phyloP scores from a whole-genome alignment of 2,113 vertebrate species.

The Hipposideros armiger region DNA sequence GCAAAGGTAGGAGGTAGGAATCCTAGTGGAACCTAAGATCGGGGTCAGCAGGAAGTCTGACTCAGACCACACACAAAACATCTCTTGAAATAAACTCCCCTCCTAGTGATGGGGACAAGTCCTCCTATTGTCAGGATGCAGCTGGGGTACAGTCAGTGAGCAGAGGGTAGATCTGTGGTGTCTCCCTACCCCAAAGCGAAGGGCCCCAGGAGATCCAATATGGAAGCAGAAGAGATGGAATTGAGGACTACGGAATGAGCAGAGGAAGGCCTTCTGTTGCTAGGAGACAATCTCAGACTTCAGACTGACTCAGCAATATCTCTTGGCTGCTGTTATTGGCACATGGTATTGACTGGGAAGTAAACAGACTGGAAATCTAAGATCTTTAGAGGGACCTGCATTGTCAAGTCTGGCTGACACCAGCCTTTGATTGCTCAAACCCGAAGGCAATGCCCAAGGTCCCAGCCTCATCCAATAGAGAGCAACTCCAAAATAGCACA shows the following conservation, averaged over 20 bases:
- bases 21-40: not conserved
- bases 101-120: not conserved
- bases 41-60: not conserved
- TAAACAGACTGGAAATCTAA: constrained; percentile 62
- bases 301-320: constrained; percentile 72
- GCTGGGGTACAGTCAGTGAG: not conserved
- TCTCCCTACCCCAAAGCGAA: not conserved
- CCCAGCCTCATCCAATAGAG: not conserved
- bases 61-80: not conserved
- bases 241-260: not conserved
- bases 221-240: not conserved
- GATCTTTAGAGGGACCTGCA: constrained; percentile 56
- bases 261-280: constrained; percentile 47
- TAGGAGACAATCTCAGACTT: constrained; percentile 59
- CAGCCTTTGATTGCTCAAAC: not conserved
- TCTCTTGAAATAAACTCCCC: not conserved
- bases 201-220: not conserved
- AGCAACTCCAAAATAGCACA: not conserved
- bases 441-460: not conserved
- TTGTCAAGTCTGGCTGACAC: constrained; percentile 18
- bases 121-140: not conserved
- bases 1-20: not conserved
- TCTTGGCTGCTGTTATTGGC: constrained; percentile 45
- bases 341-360: constrained; percentile 61
- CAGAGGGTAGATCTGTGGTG: not conserved